Conservation (phyloP, 2,113 vertebrate genomes). For the Sturnus vulgaris region DNA sequence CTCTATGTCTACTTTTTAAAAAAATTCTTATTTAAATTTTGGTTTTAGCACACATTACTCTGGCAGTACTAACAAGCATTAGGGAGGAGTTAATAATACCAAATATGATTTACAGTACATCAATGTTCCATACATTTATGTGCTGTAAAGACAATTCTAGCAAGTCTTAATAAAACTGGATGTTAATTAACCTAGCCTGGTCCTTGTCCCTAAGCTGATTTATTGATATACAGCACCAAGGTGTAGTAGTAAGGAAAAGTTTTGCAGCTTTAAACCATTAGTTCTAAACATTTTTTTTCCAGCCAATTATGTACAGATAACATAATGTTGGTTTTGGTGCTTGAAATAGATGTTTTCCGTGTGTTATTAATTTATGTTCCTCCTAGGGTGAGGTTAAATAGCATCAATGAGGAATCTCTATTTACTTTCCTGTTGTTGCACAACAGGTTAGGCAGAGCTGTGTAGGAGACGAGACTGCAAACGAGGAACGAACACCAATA, state of each 20-base stretch:
- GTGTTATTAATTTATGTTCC: fast-evolving
- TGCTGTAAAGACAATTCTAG: not conserved
- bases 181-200: not conserved
- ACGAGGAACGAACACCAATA: not conserved
- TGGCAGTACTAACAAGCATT: not conserved
- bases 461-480: not conserved
- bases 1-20: not conserved
- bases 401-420: not conserved
- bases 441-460: not conserved
- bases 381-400: not conserved
- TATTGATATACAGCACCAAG: not conserved
- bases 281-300: not conserved
- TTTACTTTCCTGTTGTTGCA: not conserved
- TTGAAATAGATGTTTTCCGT: not conserved
- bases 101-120: not conserved
- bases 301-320: not conserved
- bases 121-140: not conserved
- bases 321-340: not conserved
- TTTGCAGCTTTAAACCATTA: not conserved
- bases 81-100: not conserved
- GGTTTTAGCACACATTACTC: not conserved
- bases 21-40: not conserved
- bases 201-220: not conserved
- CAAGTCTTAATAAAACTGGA: not conserved
- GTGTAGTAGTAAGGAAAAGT: not conserved